A percentile compares a stretch with the other conserved stretches of the same genome.
Conservation (phyloP, 2,113 vertebrate genomes). For the Glareola pratincola region DNA sequence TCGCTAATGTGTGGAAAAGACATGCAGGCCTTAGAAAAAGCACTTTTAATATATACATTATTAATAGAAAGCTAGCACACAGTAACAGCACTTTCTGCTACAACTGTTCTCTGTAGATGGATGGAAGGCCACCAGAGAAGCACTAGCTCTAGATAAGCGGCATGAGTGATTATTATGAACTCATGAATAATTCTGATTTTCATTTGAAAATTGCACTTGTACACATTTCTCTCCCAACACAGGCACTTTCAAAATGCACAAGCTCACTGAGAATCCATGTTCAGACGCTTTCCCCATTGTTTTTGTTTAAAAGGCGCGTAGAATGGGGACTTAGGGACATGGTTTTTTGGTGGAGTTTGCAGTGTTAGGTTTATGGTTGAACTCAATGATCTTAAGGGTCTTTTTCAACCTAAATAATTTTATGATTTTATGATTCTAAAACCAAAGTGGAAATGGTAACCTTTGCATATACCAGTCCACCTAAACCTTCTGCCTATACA, state of each 20-base stretch:
- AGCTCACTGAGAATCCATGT: not conserved
- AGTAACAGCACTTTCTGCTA: constrained; percentile 13
- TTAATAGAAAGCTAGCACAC: constrained; percentile 17
- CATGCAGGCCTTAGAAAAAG: not conserved
- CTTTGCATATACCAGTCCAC: not conserved
- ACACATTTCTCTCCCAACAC: not conserved
- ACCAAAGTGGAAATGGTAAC: not conserved
- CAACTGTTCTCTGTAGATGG: not conserved
- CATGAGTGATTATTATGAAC: constrained; percentile 6
- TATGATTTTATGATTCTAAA: not conserved
- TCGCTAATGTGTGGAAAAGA: not conserved
- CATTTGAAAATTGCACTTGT: not conserved
- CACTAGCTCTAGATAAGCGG: not conserved
- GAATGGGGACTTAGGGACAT: not conserved
- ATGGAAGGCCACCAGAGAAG: not conserved
- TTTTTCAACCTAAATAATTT: not conserved
- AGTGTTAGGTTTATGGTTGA: not conserved
- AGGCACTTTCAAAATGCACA: not conserved
- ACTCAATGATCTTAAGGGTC: not conserved
- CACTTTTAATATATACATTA: constrained; percentile 31
- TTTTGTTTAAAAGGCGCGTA: not conserved
- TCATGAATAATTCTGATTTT: constrained; percentile 37
- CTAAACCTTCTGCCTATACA: not conserved
- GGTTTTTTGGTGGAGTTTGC: not conserved
- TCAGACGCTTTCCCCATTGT: not conserved